Conservation (phyloP, 1,140 invertebrate species). For the Amphibalanus amphitrite region DNA sequence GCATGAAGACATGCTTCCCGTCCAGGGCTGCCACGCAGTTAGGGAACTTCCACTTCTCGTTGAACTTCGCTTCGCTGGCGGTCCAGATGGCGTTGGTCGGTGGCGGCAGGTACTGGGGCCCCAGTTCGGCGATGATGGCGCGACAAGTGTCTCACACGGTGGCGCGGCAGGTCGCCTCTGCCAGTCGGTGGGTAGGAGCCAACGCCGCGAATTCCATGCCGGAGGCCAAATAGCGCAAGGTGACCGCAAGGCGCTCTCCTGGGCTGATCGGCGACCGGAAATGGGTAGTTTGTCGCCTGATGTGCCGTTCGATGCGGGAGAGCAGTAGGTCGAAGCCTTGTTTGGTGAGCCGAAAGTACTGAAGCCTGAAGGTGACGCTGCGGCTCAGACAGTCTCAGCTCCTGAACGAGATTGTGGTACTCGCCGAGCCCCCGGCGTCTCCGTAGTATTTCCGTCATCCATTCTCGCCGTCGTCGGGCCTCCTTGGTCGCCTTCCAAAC, state of each 20-base stretch:
- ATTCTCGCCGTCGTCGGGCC: not conserved
- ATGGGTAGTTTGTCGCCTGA: not conserved
- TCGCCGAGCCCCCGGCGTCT: not conserved
- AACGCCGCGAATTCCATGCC: not conserved
- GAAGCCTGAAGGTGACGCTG: not conserved
- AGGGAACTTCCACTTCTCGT: conserved; percentile 25
- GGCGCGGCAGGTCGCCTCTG: not conserved
- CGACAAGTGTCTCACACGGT: not conserved
- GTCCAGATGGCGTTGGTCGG: not conserved
- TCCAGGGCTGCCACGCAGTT: conserved; percentile 29
- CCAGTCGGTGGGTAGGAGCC: not conserved
- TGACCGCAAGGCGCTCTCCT: not conserved
- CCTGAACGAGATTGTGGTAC: not conserved
- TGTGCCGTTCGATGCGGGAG: not conserved
- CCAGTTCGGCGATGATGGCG: not conserved
- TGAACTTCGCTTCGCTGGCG: conserved; percentile 18
- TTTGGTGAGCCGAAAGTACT: not conserved
- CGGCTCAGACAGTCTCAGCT: not conserved
- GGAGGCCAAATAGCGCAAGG: not conserved
- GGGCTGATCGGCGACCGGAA: not conserved
- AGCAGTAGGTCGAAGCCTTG: not conserved
- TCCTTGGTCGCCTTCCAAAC: no score
- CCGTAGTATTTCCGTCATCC: not conserved
- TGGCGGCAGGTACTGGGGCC: not conserved
- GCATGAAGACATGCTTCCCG: conserved; percentile 32